These are phyloP conservation scores for Neolamprologus longior DNA, from an alignment of 2,113 vertebrate species.

Conservation along the genomic window DNA sequence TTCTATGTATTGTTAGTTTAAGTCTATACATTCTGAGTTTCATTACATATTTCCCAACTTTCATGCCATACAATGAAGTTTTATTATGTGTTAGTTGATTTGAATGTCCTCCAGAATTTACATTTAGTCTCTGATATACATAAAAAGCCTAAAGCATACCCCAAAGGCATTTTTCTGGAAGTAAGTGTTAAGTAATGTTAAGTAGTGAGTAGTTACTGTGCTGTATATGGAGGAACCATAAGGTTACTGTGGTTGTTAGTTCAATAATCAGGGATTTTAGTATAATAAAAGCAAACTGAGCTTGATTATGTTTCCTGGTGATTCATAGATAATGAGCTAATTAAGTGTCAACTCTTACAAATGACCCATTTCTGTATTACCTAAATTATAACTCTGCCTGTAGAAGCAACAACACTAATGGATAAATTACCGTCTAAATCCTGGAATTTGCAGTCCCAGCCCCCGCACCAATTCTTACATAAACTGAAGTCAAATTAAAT, in stretches of 20 bases:
- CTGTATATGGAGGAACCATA: neutral
- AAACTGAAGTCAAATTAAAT: neutral
- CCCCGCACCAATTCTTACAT: neutral
- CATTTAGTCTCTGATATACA: neutral
- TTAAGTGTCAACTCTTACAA: neutral
- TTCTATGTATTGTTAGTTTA: neutral
- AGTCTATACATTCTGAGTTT: neutral
- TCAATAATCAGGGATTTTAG: neutral
- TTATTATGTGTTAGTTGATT: neutral
- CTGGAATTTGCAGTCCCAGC: neutral
- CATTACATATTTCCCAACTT: neutral
- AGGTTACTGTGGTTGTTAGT: neutral
- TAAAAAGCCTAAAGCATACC: neutral
- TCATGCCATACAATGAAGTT: neutral
- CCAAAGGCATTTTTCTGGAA: neutral
- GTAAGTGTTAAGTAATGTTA: neutral
- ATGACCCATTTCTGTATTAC: neutral
- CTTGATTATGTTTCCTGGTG: neutral
- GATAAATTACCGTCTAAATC: neutral
- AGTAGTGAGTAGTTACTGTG: neutral
- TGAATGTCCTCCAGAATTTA: neutral
- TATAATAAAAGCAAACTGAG: rapidly evolving
- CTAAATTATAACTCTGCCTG: neutral
- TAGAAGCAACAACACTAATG: neutral
- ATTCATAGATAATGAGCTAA: neutral